Evolutionary conservation across 2,888 invertebrate genomes (phyloP).

Genomic region (Drosophila vallismaia): DNA sequence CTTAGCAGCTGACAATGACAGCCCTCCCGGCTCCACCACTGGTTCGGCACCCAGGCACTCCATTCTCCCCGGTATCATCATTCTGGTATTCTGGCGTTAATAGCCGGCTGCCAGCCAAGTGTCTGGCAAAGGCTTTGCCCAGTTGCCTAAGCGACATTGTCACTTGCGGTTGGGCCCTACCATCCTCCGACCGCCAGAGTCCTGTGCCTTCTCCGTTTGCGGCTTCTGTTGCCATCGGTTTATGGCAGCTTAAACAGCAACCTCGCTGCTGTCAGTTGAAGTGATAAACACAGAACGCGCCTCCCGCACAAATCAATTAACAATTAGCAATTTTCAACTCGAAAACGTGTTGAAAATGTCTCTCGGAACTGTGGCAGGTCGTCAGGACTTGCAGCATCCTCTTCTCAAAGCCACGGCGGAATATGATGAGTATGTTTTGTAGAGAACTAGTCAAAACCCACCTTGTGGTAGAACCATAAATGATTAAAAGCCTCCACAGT

Average conservation of each 20-base stretch:
- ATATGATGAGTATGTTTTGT: conserved; percentile 70
- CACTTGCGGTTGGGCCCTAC: conserved; percentile 65
- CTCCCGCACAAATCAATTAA: conserved; percentile 71
- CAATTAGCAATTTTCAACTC: conserved; percentile 54
- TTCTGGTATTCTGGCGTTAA: conserved; percentile 52
- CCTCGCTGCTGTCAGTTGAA: conserved; percentile 10
- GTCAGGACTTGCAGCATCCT: conserved; percentile 61
- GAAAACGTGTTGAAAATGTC: conserved; percentile 56
- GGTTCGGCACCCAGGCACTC: conserved; percentile 4
- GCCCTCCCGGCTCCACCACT: conserved; percentile 1
- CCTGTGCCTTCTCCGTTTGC: conserved; percentile 10
- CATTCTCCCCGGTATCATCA: conserved; percentile 2
- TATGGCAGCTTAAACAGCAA: conserved; percentile 18
- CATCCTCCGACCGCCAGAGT: conserved; percentile 1
- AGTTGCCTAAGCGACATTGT: conserved; percentile 70
- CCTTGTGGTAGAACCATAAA: too few relatives aligned
- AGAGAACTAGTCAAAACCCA: background rate
- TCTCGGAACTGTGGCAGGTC: conserved; percentile 59
- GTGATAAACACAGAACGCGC: conserved; percentile 33
- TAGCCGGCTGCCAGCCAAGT: conserved; percentile 52
- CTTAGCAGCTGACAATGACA: conserved; percentile 73
- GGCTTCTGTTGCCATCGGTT: conserved; percentile 23
- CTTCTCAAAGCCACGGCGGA: conserved; percentile 69
- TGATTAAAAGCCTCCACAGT: background rate
- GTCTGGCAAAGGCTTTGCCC: conserved; percentile 53